Percentiles rank a stretch among this genome's conserved stretches.
phyloP scores from a whole-genome alignment of 2,797 vertebrate species.

The Xiphophorus birchmanni region DNA sequence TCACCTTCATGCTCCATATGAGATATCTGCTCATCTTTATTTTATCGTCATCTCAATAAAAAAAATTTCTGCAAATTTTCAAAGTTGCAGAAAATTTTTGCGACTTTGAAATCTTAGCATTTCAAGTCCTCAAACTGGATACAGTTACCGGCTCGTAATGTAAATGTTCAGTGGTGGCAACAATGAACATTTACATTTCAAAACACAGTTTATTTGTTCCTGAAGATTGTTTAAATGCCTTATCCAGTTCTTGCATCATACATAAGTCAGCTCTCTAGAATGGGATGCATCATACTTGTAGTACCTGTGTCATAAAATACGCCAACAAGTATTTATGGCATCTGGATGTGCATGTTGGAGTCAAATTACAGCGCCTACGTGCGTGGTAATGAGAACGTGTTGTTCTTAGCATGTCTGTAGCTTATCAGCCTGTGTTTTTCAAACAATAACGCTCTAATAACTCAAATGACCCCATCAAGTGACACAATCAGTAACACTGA shows the following conservation, averaged over 20 bases:
- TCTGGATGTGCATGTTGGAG: conserved; percentile 1
- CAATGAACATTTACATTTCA: not conserved
- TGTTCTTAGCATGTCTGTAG: not conserved
- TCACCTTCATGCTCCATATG: no score
- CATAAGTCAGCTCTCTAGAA: not conserved
- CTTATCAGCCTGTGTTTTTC: conserved; percentile 4
- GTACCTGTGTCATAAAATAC: not conserved
- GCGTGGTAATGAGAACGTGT: conserved; percentile 4
- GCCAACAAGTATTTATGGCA: conserved; percentile 1
- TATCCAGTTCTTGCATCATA: not conserved
- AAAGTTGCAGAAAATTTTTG: no score
- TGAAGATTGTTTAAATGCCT: not conserved
- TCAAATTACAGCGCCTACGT: not conserved
- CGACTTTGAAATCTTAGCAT: no score
- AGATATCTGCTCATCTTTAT: no score
- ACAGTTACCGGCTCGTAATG: no score
- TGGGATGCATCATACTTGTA: not conserved
- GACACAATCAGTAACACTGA: not conserved
- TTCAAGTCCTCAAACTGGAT: no score
- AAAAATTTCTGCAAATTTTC: no score
- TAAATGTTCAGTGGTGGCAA: not conserved
- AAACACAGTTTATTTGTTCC: not conserved
- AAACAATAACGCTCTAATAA: not conserved
- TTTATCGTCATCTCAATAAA: no score
- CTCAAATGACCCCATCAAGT: not conserved